Conservation (phyloP, 2,797 vertebrate genomes). For the Gadopsis bispinosus region DNA sequence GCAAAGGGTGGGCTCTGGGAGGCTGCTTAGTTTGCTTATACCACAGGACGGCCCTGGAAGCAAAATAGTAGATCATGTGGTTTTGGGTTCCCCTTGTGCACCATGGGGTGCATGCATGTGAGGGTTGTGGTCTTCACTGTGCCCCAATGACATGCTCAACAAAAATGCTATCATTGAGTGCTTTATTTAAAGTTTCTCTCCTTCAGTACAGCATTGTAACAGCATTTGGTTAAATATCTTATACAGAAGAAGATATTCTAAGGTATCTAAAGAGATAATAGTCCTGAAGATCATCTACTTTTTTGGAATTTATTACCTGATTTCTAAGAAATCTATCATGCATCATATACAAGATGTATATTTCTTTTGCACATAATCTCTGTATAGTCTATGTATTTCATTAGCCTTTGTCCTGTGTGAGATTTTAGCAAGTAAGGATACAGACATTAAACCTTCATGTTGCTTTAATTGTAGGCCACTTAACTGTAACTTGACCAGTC, state of each 20-base stretch:
- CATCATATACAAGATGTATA: not conserved
- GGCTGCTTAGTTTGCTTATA: not conserved
- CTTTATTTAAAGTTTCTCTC: not conserved
- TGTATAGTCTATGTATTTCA: not conserved
- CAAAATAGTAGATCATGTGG: conserved; percentile 41
- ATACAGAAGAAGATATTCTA: not conserved
- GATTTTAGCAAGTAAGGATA: not conserved
- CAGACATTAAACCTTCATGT: not conserved
- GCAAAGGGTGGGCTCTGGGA: not conserved
- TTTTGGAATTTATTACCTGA: not conserved
- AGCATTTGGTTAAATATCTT: not conserved
- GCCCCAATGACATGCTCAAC: conserved; percentile 1
- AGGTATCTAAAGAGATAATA: not conserved
- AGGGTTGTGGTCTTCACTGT: conserved; percentile 6
- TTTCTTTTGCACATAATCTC: not conserved
- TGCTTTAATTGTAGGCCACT: not conserved
- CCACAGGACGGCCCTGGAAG: conserved; percentile 21
- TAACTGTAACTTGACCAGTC: not conserved
- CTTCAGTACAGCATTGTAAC: not conserved
- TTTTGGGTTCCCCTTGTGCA: conserved; percentile 15
- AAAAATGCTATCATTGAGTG: conserved; percentile 10
- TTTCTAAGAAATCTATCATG: not conserved
- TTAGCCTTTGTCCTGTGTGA: not conserved
- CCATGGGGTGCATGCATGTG: not conserved
- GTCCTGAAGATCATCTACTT: not conserved